Evolutionary conservation across 2,888 invertebrate species (phyloP).

Genomic region (Lumbricus terrestris): DNA sequence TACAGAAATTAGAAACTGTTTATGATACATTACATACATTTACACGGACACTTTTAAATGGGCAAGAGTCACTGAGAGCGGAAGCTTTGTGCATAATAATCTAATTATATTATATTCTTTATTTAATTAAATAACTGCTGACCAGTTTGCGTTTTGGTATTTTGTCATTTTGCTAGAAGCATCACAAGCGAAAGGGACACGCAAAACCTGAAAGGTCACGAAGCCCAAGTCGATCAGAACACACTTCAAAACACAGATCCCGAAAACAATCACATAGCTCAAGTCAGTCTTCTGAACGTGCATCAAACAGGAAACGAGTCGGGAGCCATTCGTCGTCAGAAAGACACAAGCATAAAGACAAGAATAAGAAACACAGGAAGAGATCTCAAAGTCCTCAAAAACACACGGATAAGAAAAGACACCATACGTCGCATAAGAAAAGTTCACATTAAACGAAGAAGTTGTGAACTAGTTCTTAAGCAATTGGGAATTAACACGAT

Average conservation of each 20-base stretch:
- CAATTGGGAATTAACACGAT: too few species aligned
- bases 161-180: background rate
- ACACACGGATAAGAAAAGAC: background rate
- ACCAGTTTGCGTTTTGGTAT: background rate
- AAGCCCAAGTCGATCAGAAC: background rate
- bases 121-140: background rate
- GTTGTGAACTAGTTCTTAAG: too few species aligned
- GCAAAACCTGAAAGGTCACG: background rate
- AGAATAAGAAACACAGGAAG: background rate
- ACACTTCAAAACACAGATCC: background rate
- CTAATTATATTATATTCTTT: background rate
- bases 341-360: background rate
- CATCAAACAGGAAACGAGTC: background rate
- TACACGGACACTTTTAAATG: background rate
- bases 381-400: background rate
- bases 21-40: background rate
- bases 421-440: background rate
- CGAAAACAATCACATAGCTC: background rate
- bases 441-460: background rate
- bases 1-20: background rate
- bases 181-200: background rate
- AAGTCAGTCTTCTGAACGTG: background rate
- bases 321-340: background rate
- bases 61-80: background rate
- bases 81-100: background rate